Percentiles rank a stretch among this genome's conserved stretches.
Evolutionary conservation across 2,797 vertebrate genomes (phyloP).

Genomic region (Pristis pectinata): DNA sequence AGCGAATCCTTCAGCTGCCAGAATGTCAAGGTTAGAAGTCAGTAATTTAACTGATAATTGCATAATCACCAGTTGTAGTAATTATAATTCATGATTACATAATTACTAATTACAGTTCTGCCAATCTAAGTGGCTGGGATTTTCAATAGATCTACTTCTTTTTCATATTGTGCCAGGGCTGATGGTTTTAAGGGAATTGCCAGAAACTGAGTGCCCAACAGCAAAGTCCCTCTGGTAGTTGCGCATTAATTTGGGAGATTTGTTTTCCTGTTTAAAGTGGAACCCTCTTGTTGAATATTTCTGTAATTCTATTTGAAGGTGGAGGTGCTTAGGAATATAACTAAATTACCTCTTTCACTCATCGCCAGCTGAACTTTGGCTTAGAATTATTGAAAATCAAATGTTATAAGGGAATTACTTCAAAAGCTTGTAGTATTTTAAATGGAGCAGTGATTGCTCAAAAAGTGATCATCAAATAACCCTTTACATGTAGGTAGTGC

Average conservation of each 20-base stretch:
- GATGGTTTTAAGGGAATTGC: not conserved
- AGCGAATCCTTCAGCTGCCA: constrained; percentile 54
- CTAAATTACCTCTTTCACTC: not conserved
- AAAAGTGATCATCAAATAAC: not conserved
- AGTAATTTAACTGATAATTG: constrained; percentile 68
- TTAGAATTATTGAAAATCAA: not conserved
- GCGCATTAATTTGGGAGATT: not conserved
- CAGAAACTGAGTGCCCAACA: not conserved
- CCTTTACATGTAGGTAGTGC: not conserved
- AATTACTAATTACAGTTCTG: constrained; percentile 58
- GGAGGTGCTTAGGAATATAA: not conserved
- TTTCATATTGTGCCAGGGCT: not conserved
- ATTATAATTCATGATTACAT: constrained; percentile 67
- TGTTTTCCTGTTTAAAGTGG: not conserved
- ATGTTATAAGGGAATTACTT: not conserved
- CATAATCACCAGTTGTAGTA: constrained; percentile 68
- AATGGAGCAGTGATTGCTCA: not conserved
- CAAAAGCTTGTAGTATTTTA: not conserved
- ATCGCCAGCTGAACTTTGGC: not conserved
- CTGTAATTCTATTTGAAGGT: not conserved
- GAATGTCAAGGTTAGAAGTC: constrained; percentile 54
- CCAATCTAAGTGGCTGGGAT: constrained; percentile 39
- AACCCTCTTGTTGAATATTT: constrained; percentile 24
- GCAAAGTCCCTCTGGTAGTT: not conserved
- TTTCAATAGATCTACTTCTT: constrained; percentile 20